Evolutionary conservation across 2,888 invertebrate genomes (phyloP).

Genomic region (Cheilosia vulpina): DNA sequence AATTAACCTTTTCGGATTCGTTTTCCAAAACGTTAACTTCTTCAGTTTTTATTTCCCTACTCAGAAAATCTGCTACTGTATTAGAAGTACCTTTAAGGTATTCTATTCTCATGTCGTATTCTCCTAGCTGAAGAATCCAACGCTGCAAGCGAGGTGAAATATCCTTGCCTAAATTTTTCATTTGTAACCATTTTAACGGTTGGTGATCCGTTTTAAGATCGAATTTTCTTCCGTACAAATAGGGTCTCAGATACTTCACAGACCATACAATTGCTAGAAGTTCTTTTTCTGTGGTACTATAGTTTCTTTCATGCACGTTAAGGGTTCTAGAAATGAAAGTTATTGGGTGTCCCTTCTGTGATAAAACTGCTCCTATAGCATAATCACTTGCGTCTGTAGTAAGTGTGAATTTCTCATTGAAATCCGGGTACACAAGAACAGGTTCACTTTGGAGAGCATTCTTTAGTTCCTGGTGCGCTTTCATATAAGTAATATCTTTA

Average conservation of each 20-base stretch:
- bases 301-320: slow-evolving; percentile 6
- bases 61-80: slow-evolving; percentile 8
- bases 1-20: slow-evolving; percentile 9
- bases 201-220: slow-evolving; percentile 28
- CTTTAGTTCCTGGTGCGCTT: neutral
- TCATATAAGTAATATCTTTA: neutral
- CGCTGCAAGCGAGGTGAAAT: slow-evolving; percentile 9
- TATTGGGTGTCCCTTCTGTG: neutral
- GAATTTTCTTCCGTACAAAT: slow-evolving; percentile 13
- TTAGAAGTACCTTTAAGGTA: slow-evolving; percentile 16
- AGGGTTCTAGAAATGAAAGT: slow-evolving; percentile 1
- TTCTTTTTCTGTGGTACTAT: slow-evolving; percentile 6
- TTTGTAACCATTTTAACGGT: slow-evolving; percentile 8
- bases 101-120: slow-evolving; percentile 16
- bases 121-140: neutral
- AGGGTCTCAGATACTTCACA: slow-evolving; percentile 19
- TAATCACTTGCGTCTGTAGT: slow-evolving; percentile 16
- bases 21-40: slow-evolving; percentile 11
- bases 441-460: slow-evolving; percentile 1
- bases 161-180: slow-evolving; percentile 9
- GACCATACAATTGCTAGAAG: slow-evolving; percentile 14
- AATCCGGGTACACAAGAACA: neutral
- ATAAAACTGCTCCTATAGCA: slow-evolving; percentile 14
- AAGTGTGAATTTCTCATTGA: neutral
- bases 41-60: neutral